Base-by-base conservation (phyloP, 2,113 vertebrate species). In the Hyperopisus bebe region DNA sequence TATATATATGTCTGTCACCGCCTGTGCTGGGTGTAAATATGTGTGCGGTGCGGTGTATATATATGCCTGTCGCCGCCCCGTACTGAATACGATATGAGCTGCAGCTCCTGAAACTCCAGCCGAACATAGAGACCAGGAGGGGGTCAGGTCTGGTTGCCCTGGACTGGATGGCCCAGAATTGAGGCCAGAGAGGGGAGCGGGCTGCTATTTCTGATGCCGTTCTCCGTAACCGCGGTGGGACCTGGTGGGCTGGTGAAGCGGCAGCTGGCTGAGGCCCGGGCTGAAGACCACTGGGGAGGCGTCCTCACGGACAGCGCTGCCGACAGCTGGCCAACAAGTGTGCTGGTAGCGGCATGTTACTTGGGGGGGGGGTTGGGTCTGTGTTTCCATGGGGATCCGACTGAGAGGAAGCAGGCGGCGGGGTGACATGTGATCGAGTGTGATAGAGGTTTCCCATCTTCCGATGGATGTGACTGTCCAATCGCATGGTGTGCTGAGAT, bases 341-440 rank as follows among this genome's bases (percentile, higher is more conserved):
- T 58, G 53, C 39, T 58, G 27, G 39, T 62, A 88, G 51, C 5
- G 17, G 31, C 35, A 2, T n/a, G 51, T 58, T 51, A 3, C 55
- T 88, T 5, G 17, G 13, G 42, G 42, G 51, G 19, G 31, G 55
- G 39, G 21, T n/a, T n/a, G 21, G 55, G 10, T 5, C 17, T 1
- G 1, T 8, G 86, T 88, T 88, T 62, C 87, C 55, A 88, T 88
- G 87, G 55, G 42, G 53, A 88, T 88, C 19, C 21, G 5, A 24
- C 51, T 66, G 39, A 44, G 35, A 11, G 35, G 55, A 55, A 27
- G 24, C 10, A 19, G 50, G 31, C 11, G 86, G 21, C 17, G 1
- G 10, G n/a, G 9, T 42, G 31, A 58, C 24, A n/a, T 21, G 35
- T 66, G 42, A 55, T 58, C 3, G 55, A 88, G 62, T 62, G 53